Conservation (phyloP, 2,888 invertebrate genomes). For the Gymnosoma rotundatum region DNA sequence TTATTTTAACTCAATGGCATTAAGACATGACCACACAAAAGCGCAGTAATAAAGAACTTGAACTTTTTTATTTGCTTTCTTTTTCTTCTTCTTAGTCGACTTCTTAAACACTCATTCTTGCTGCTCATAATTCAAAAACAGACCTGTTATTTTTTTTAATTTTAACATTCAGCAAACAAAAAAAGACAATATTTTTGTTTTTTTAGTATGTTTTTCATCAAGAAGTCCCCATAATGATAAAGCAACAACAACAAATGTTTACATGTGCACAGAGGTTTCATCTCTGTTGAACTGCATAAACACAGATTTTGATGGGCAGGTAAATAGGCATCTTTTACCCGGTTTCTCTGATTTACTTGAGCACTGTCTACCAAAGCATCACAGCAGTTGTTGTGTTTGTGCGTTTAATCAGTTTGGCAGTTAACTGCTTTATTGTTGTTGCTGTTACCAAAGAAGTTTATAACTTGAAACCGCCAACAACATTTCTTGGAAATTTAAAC, state of each 20-base stretch:
- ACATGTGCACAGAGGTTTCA: conserved; percentile 55
- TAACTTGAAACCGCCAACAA: conserved; percentile 61
- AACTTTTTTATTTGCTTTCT: conserved; percentile 33
- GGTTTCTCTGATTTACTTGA: conserved; percentile 3
- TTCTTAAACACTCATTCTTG: not conserved
- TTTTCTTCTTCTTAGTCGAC: conserved; percentile 6
- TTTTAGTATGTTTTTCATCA: conserved; percentile 10
- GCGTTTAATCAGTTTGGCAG: conserved; percentile 25
- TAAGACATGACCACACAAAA: conserved; percentile 49
- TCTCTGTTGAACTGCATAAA: conserved; percentile 44
- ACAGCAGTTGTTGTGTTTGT: conserved; percentile 8
- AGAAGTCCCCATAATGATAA: conserved; percentile 46
- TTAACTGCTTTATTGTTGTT: conserved; percentile 5
- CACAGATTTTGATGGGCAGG: conserved; percentile 23
- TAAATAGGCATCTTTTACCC: conserved; percentile 35
- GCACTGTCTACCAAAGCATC: conserved; percentile 18
- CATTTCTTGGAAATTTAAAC: conserved; percentile 66
- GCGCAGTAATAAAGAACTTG: conserved; percentile 42
- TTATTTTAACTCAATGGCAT: conserved; percentile 33
- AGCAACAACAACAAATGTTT: conserved; percentile 34
- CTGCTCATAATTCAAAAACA: conserved; percentile 23
- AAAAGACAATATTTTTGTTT: conserved; percentile 18
- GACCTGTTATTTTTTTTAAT: conserved; percentile 61
- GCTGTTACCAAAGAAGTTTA: conserved; percentile 47
- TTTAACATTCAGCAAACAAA: conserved; percentile 12